A percentile compares a stretch with the other conserved stretches of the same genome.
These are phyloP conservation scores for Caradrina kadenii DNA, from an alignment of 2,888 invertebrate species.

Conservation along the genomic window DNA sequence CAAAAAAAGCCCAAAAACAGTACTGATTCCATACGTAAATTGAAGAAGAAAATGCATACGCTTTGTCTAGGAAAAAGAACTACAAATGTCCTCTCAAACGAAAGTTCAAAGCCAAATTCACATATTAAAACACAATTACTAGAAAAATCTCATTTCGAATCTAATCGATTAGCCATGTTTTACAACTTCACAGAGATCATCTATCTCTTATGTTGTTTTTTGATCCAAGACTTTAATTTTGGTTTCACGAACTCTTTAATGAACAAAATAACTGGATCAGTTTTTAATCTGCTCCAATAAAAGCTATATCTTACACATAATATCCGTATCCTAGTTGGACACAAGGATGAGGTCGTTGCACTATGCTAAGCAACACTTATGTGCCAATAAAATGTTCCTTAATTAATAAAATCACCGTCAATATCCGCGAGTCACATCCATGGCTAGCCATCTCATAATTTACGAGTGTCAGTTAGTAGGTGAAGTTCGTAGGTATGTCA, in stretches of 20 bases:
- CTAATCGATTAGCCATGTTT: not conserved
- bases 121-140: no score
- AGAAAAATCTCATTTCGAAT: not conserved
- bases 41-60: no score
- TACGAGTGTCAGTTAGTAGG: conserved; percentile 84
- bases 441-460: conserved; percentile 81
- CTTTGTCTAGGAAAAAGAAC: no score
- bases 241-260: conserved; percentile 11
- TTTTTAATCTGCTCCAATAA: conserved; percentile 15
- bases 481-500: conserved; percentile 85
- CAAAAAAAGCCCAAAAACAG: no score
- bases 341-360: conserved; percentile 65
- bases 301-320: conserved; percentile 17
- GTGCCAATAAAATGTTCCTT: conserved; percentile 53
- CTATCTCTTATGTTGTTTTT: not conserved
- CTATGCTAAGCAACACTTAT: conserved; percentile 38
- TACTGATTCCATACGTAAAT: no score
- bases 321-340: conserved; percentile 17
- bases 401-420: conserved; percentile 54
- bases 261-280: conserved; percentile 19
- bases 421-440: conserved; percentile 65
- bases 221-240: conserved; percentile 8
- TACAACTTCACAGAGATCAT: conserved; percentile 22
- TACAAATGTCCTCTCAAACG: no score
- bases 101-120: no score